Conservation (phyloP, 2,113 vertebrate species). For the Cyanoderma ruficeps region DNA sequence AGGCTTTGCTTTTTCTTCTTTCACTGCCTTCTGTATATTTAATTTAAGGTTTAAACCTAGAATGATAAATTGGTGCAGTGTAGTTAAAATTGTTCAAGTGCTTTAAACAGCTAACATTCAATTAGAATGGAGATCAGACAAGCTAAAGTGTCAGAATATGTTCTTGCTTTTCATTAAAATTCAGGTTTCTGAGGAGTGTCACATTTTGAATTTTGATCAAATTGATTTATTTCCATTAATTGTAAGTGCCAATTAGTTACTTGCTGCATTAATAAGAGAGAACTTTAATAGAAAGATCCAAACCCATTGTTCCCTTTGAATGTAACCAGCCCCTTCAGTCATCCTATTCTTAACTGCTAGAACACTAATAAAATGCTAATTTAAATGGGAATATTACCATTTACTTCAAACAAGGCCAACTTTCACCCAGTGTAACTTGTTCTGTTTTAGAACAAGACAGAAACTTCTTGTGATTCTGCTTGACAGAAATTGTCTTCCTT, state of each 20-base stretch:
- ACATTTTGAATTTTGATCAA: not conserved
- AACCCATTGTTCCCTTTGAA: not conserved
- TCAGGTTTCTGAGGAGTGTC: not conserved
- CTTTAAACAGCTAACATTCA: not conserved
- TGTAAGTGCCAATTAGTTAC: not conserved
- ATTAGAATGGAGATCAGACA: not conserved
- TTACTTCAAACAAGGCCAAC: not conserved
- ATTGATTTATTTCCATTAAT: constrained; percentile 5
- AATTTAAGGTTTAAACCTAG: not conserved
- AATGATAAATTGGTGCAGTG: not conserved
- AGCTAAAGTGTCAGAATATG: not conserved
- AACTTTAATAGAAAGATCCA: not conserved
- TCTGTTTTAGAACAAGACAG: not conserved
- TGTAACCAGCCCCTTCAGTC: not conserved
- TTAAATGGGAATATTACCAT: not conserved
- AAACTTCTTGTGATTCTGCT: not conserved
- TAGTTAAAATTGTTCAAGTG: not conserved
- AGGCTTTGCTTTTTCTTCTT: not conserved
- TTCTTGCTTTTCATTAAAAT: not conserved
- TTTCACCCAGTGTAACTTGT: not conserved
- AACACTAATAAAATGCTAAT: not conserved
- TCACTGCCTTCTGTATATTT: not conserved
- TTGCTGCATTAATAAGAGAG: not conserved
- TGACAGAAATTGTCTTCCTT: not conserved
- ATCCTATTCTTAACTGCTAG: not conserved